Evolutionary conservation across 2,113 vertebrate genomes (phyloP), one percentile per base, ranked within the genome.

Genomic region (Spilogale gracilis): DNA sequence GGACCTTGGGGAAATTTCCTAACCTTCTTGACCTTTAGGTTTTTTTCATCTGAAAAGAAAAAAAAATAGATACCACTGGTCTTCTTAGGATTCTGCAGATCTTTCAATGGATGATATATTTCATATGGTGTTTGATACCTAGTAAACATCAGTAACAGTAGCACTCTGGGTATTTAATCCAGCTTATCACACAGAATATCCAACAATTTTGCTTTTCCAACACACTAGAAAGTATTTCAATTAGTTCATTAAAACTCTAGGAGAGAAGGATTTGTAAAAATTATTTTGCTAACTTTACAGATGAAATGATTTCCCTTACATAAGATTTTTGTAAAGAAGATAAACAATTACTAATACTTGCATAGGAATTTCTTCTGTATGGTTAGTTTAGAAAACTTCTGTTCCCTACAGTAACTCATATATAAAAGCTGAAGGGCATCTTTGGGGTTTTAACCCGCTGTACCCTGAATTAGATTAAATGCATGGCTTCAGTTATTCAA

Each of bases 381-480:
- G 21, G 73, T 89, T 54, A 54, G 18, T 54, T 83, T 87, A 17
- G 18, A 84, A 86, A 89, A 78, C 3, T 79, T 95, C 9, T 65
- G 0, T 61, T 91, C 85, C 30, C 58, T 78, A 56, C 8, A 17
- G 56, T 78, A 9, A 73, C 21, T 86, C 27, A 50, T 74, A 43
- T 65, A 60, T 20, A 48, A 43, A 91, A n/a, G 48, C 84, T 92
- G 32, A 85, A 80, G 12, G 48, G 16, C 3, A 48, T 38, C 73
- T 92, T 89, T 84, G 32, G 38, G 73, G 9, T 76, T 91, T 95
- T 93, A 89, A 74, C 25, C 13, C 21, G 30, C 12, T 48, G 13
- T 13, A 5, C 23, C 16, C 60, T 52, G 10, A 97, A 74, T 96
- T 91, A 93, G 38, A 89, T 88, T 95, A 89, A 97, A 86, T 95